phyloP scores from a whole-genome alignment of 2,113 vertebrate species.

The Callopanchax toddi region DNA sequence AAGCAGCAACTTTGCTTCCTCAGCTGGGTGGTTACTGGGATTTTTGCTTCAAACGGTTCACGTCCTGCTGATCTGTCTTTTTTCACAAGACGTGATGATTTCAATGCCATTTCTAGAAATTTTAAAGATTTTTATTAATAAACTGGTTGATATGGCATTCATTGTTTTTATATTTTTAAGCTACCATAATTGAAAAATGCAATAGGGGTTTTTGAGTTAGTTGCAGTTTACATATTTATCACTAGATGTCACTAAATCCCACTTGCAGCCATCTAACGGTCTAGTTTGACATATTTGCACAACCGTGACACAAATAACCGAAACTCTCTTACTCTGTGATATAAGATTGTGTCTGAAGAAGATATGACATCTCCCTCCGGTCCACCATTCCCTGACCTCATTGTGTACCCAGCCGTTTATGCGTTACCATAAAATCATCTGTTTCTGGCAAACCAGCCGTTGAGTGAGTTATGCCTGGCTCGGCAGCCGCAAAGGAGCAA shows the following conservation, averaged over 20 bases:
- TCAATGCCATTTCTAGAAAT: no score
- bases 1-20: constrained; percentile 41
- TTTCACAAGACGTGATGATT: constrained; percentile 13
- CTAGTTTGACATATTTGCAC: constrained; percentile 17
- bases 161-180: not conserved
- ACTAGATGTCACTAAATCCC: not conserved
- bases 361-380: constrained; percentile 51
- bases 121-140: no score
- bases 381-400: constrained; percentile 54
- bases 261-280: not conserved
- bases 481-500: constrained; percentile 43
- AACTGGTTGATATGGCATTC: no score
- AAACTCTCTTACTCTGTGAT: constrained; percentile 5
- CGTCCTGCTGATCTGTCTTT: constrained; percentile 43
- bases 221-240: constrained; percentile 5
- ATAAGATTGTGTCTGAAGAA: constrained; percentile 35
- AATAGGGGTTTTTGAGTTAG: constrained; percentile 8
- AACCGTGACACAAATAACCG: constrained; percentile 29
- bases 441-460: constrained; percentile 59
- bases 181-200: not conserved
- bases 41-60: constrained; percentile 34
- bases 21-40: constrained; percentile 36
- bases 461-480: constrained; percentile 67
- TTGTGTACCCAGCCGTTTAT: constrained; percentile 59
- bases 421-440: constrained; percentile 64